Evolutionary conservation across 2,888 invertebrate genomes (phyloP), one percentile per base, ranked within the genome.

Genomic region (Watsonalla binaria): DNA sequence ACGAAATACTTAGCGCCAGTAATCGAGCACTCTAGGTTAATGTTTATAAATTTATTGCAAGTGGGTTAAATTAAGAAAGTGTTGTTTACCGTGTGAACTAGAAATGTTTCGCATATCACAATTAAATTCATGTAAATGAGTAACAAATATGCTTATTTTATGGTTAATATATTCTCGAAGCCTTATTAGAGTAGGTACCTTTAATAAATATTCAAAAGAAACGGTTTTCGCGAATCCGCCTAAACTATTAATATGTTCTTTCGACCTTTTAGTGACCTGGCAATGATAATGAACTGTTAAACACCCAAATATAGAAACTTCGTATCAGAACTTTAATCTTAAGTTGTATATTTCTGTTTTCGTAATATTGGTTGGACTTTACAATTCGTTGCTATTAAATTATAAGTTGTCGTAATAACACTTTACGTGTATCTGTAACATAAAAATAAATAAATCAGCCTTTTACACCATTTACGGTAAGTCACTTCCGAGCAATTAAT

Each of bases 361-460:
- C 4, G 1, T 24, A 24, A 24, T 24, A 1, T 24, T 24, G 1
- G 4, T 24, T 24, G 24, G 24, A 4, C n/a, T n/a, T n/a, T n/a
- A 24, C 24, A 24, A 24, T 24, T 24, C 24, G 2, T 24, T 24
- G 4, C 24, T 24, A 24, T 24, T 24, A 24, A 54, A 58, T 62
- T 66, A 63, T 60, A 60, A 55, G 55, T 58, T 57, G 53, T 55
- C 54, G 15, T 13, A 9, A 9, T 7, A 6, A 15, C 24, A 39
- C 6, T 5, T 37, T 6, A 37, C 8, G 9, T 9, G 6, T 37
- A 37, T 42, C 11, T 42, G 11, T 11, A 42, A 42, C 42, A 42
- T 2, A 11, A 42, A 11, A 42, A 42, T 42, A 42, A 42, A 11
- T 11, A 42, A 42, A 11, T 11, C 42, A 42, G 11, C 42, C 42